Percentiles rank a stretch among this genome's conserved stretches.
phyloP scores from a whole-genome alignment of 2,113 vertebrate genomes.

The Rhinichthys klamathensis region DNA sequence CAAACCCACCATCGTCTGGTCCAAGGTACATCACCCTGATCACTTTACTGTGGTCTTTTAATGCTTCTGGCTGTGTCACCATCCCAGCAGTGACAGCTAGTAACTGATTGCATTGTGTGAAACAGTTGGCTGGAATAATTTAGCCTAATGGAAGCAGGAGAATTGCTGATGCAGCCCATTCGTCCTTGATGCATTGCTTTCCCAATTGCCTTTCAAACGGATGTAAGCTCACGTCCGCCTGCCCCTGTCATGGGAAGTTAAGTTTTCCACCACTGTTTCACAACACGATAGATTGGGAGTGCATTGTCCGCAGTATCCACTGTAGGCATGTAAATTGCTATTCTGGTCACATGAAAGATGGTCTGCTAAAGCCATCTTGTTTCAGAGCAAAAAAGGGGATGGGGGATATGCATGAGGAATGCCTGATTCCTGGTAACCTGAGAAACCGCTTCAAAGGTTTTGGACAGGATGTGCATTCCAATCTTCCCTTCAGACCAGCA shows the following conservation, averaged over 20 bases:
- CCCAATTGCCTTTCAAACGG: slow-evolving; percentile 7
- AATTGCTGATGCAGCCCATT: slow-evolving; percentile 1
- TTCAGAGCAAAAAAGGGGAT: slow-evolving; percentile 56
- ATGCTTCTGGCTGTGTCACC: slow-evolving; percentile 39
- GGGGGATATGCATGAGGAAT: slow-evolving; percentile 29
- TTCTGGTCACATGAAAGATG: slow-evolving; percentile 67
- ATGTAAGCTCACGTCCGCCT: slow-evolving; percentile 15
- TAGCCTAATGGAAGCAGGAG: background rate
- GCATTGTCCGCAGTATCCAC: slow-evolving; percentile 48
- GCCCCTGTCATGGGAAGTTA: background rate
- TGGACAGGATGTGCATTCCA: slow-evolving; percentile 47
- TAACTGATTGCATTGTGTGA: background rate
- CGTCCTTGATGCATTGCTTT: slow-evolving; percentile 8
- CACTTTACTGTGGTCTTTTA: slow-evolving; percentile 20
- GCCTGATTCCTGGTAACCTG: slow-evolving; percentile 56
- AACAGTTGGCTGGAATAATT: slow-evolving; percentile 19
- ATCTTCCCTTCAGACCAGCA: background rate
- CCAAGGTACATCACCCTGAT: slow-evolving; percentile 78
- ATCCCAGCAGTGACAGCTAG: slow-evolving; percentile 44
- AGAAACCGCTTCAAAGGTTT: slow-evolving; percentile 62
- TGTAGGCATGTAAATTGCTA: slow-evolving; percentile 59
- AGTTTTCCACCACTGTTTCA: slow-evolving; percentile 37
- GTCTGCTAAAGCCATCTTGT: slow-evolving; percentile 70
- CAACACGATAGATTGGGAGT: slow-evolving; percentile 23
- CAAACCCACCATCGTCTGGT: slow-evolving; percentile 82